Percentiles rank a stretch among this genome's conserved stretches.
phyloP scores from a whole-genome alignment of 1,140 invertebrate species.

The Charaxes varanes region DNA sequence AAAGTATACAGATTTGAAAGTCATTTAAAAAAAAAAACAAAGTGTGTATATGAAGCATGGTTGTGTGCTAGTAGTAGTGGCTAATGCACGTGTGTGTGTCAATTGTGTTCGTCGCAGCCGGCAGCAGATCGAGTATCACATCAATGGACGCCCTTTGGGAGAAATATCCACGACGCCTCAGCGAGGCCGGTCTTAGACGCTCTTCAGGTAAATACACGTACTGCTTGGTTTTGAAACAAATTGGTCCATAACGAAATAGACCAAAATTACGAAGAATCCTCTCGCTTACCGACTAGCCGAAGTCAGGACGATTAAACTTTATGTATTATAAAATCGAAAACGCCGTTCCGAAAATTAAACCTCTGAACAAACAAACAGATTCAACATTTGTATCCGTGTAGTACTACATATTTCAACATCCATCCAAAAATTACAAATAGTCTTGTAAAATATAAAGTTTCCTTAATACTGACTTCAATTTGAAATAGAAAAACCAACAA shows the following conservation, averaged over 20 bases:
- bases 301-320: too few species aligned
- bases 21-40: too few species aligned
- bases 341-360: too few species aligned
- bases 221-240: slow-evolving; percentile 15
- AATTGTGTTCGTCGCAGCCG: slow-evolving; percentile 74
- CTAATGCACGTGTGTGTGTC: slow-evolving; percentile 67
- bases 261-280: neutral
- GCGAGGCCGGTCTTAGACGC: slow-evolving; percentile 80
- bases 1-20: neutral
- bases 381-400: too few species aligned
- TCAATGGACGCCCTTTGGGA: slow-evolving; percentile 83
- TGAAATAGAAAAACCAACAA: too few species aligned
- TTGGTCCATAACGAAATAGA: slow-evolving; percentile 13
- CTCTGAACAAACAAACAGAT: too few species aligned
- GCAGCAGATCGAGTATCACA: slow-evolving; percentile 75
- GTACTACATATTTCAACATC: too few species aligned
- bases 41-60: slow-evolving; percentile 25
- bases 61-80: slow-evolving; percentile 50
- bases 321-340: too few species aligned
- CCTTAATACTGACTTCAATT: too few species aligned
- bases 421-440: too few species aligned
- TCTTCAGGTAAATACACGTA: slow-evolving; percentile 82
- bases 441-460: too few species aligned
- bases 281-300: too few species aligned
- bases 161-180: slow-evolving; percentile 78